Percentiles rank a stretch among this genome's conserved stretches.
These are phyloP conservation scores for Sylvia atricapilla DNA, from an alignment of 2,113 vertebrate genomes.

Conservation along the genomic window DNA sequence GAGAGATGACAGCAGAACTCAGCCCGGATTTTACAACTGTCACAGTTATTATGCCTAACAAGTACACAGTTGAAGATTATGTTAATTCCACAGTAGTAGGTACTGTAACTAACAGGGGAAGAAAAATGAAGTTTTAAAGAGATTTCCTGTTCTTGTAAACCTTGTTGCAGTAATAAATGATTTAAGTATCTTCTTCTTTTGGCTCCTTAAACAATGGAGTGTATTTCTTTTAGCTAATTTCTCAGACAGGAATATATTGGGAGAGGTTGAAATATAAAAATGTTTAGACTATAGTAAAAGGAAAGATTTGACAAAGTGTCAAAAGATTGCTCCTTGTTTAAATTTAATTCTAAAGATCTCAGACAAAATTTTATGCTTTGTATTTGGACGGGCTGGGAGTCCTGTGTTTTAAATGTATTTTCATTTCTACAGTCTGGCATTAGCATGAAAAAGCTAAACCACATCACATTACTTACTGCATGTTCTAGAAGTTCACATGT, in stretches of 20 bases:
- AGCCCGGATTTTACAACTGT: background rate
- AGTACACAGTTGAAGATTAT: accelerated
- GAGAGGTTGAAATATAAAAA: background rate
- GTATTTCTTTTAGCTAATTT: background rate
- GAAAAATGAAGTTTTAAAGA: background rate
- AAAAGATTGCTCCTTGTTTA: background rate
- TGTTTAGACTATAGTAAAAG: background rate
- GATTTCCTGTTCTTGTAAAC: background rate
- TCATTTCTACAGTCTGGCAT: background rate
- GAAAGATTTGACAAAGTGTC: background rate
- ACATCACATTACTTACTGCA: background rate
- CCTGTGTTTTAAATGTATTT: background rate
- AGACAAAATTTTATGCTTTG: background rate
- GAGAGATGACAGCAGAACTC: background rate
- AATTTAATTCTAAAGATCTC: background rate
- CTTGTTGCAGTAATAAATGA: background rate
- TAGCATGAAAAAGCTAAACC: background rate
- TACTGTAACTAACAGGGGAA: background rate
- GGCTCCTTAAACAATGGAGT: background rate
- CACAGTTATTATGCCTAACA: background rate
- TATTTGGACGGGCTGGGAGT: background rate
- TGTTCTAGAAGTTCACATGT: background rate
- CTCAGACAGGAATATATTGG: background rate
- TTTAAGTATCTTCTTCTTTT: background rate
- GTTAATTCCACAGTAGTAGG: background rate